These are phyloP conservation scores for Yponomeuta malinellus DNA, from an alignment of 2,888 invertebrate genomes.

Conservation along the genomic window DNA sequence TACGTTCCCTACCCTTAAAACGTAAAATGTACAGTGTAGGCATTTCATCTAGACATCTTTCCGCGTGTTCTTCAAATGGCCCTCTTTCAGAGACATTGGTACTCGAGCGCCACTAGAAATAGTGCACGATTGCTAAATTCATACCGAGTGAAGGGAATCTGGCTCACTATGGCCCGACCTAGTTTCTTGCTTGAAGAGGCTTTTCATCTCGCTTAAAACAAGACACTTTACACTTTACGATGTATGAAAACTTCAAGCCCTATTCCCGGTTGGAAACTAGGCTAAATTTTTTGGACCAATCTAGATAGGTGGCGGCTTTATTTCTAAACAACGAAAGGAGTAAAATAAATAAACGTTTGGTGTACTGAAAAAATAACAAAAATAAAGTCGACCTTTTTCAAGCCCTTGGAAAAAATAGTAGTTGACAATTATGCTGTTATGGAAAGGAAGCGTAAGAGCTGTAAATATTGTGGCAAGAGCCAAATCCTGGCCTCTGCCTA, in stretches of 20 bases:
- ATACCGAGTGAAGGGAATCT: neutral
- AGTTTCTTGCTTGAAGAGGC: neutral
- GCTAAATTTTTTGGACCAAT: too few relatives aligned
- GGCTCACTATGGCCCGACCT: neutral
- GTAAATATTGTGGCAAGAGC: too few relatives aligned
- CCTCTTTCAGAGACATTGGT: neutral
- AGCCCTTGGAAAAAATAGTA: too few relatives aligned
- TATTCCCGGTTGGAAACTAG: neutral
- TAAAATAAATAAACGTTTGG: too few relatives aligned
- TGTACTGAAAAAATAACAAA: too few relatives aligned
- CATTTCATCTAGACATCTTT: neutral
- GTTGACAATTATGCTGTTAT: too few relatives aligned
- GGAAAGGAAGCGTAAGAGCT: too few relatives aligned
- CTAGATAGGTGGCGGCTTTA: too few relatives aligned
- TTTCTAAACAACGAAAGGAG: too few relatives aligned
- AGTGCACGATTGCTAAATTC: neutral
- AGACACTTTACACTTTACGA: neutral
- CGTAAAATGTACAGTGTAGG: neutral
- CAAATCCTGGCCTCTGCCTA: too few relatives aligned
- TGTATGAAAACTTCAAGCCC: neutral
- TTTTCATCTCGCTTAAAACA: conserved; percentile 1
- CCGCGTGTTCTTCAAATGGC: neutral
- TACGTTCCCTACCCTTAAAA: too few relatives aligned
- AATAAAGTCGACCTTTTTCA: too few relatives aligned
- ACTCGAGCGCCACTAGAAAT: neutral